Evolutionary conservation across 2,113 vertebrate species (phyloP).

Genomic region (Nematolebias whitei): DNA sequence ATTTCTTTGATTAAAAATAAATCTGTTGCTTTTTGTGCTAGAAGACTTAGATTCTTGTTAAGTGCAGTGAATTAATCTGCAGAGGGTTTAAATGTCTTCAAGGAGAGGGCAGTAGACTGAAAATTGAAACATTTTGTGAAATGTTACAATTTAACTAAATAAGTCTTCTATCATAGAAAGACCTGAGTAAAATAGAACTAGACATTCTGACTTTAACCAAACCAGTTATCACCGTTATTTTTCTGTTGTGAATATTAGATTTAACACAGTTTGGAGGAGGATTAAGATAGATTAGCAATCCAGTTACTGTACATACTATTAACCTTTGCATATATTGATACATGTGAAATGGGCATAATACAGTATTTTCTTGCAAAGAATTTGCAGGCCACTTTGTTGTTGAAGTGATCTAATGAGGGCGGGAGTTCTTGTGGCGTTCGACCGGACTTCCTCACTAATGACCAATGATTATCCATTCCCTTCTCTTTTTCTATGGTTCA

Average conservation of each 20-base stretch:
- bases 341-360: not conserved
- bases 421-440: no score
- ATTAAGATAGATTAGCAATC: not conserved
- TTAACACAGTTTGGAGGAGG: not conserved
- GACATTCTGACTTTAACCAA: no score
- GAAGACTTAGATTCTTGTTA: no score
- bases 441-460: slow-evolving; percentile 46
- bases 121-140: no score
- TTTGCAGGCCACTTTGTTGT: not conserved
- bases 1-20: not conserved
- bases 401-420: slow-evolving; percentile 5
- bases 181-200: no score
- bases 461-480: slow-evolving; percentile 44
- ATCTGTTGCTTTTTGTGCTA: not conserved
- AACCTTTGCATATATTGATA: not conserved
- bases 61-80: no score
- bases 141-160: no score
- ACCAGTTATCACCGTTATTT: no score
- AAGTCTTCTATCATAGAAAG: no score
- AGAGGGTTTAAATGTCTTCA: no score
- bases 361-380: not conserved
- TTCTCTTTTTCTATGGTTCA: slow-evolving; percentile 39
- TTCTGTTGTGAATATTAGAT: not conserved
- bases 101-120: no score
- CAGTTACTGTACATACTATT: not conserved